A percentile compares a stretch with the other conserved stretches of the same genome.
These are phyloP conservation scores for Colistium nudipinnis DNA, from an alignment of 2,113 vertebrate species.

Conservation along the genomic window DNA sequence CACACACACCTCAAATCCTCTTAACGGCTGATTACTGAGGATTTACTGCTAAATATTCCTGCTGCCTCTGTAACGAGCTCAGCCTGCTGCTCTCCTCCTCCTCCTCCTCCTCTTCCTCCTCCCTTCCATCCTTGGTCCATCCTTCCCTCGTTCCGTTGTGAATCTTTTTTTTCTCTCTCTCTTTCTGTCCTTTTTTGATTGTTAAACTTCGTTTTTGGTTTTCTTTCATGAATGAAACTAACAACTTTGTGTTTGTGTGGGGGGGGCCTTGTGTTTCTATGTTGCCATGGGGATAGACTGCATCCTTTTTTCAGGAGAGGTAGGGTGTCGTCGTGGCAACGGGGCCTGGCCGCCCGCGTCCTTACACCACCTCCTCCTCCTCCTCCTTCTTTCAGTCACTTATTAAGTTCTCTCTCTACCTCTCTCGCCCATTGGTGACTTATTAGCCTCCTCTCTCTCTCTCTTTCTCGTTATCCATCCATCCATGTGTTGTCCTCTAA, in stretches of 20 bases:
- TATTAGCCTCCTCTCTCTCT: slow-evolving; percentile 18
- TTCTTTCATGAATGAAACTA: slow-evolving; percentile 1
- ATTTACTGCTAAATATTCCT: slow-evolving; percentile 69
- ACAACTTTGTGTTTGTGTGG: slow-evolving; percentile 2
- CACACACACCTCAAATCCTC: slow-evolving; percentile 56
- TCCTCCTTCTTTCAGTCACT: slow-evolving; percentile 34
- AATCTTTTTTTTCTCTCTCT: neutral
- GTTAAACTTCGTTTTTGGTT: neutral
- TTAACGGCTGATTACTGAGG: slow-evolving; percentile 68
- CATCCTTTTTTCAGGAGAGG: slow-evolving; percentile 14
- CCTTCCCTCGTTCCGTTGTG: neutral
- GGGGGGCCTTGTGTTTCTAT: slow-evolving; percentile 9
- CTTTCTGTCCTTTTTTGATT: neutral
- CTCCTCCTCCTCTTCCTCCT: neutral
- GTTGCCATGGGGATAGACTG: slow-evolving; percentile 46
- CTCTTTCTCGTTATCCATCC: slow-evolving; percentile 8
- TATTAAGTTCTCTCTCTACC: slow-evolving; percentile 43
- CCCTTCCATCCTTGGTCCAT: neutral
- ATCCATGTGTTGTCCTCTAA: neutral
- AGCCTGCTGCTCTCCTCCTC: slow-evolving; percentile 11
- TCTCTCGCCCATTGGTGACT: slow-evolving; percentile 24
- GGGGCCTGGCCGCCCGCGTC: slow-evolving; percentile 17
- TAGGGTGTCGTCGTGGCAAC: slow-evolving; percentile 53
- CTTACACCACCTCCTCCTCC: slow-evolving; percentile 39
- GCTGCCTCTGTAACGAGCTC: slow-evolving; percentile 48